Evolutionary conservation across 2,797 vertebrate species (phyloP).

Genomic region (Hypotaenidia philippensis): DNA sequence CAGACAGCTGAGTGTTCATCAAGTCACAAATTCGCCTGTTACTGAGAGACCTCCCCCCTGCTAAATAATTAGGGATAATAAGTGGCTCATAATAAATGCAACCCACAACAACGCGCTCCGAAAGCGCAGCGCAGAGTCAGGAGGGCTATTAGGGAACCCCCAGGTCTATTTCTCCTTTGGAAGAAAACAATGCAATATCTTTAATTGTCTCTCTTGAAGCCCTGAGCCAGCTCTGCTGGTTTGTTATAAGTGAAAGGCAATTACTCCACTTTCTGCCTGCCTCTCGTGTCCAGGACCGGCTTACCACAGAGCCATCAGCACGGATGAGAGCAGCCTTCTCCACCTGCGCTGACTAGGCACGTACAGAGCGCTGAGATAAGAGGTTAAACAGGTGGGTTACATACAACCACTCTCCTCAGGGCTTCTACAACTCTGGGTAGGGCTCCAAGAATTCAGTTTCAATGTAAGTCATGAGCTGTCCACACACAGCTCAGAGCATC

Average conservation of each 20-base stretch:
- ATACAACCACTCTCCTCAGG: rapidly evolving
- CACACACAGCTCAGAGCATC: not conserved
- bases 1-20: slow-evolving; percentile 79
- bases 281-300: slow-evolving; percentile 14
- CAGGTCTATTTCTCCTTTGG: slow-evolving; percentile 43
- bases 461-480: not conserved
- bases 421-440: not conserved
- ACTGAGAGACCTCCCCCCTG: slow-evolving; percentile 77
- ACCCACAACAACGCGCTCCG: slow-evolving; percentile 32
- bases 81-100: slow-evolving; percentile 77
- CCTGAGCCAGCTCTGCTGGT: slow-evolving; percentile 35
- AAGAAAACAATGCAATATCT: slow-evolving; percentile 51
- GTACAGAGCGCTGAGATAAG: not conserved
- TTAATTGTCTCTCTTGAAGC: slow-evolving; percentile 62
- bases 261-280: slow-evolving; percentile 22
- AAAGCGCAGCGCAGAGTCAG: not conserved
- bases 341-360: not conserved
- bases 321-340: not conserved
- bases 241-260: slow-evolving; percentile 37
- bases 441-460: not conserved
- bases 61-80: slow-evolving; percentile 78
- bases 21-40: slow-evolving; percentile 74
- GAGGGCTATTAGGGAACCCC: slow-evolving; percentile 64
- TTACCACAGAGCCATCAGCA: not conserved
- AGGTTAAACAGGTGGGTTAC: not conserved